Evolutionary conservation across 1,140 invertebrate species (phyloP), one percentile per base, ranked within the genome.

Genomic region (Nasonia longicornis): DNA sequence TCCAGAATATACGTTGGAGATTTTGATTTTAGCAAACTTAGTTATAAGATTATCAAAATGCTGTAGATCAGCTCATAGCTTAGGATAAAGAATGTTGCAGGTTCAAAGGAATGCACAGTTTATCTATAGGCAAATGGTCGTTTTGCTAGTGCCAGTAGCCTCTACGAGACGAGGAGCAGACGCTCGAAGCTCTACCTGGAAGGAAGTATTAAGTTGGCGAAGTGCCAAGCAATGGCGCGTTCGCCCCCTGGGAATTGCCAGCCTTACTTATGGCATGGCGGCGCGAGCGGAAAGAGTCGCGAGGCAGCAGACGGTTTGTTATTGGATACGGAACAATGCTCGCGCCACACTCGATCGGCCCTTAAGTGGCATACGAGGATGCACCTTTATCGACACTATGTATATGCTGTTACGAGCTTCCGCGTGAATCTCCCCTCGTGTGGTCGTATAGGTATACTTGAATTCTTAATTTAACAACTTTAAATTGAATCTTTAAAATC

Each of bases 61-160:
- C 31, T 35, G 31, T 35, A 35, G 31, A 3, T 35, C 31, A 35
- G 31, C 31, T 35, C 31, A 35, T 35, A 35, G 31, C 31, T 35
- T 35, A 42, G 38, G 10, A 42, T 8, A 42, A 42, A 42, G 38
- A 42, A 42, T 7, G 10, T 42, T 42, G 6, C 38, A 42, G 38
- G 38, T 69, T 85, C 83, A 84, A 84, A 83, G 31, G 81, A 80
- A 83, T 20, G 6, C 79, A 35, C 26, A 16, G 71, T 73, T 82
- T 85, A 84, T 84, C 83, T 80, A 85, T 83, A 84, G 80, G 74
- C 83, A 85, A 85, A 80, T 81, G 83, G 84, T 85, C 83, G 76
- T 63, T 79, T 82, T 80, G 76, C 82, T 82, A 80, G 83, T 78
- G 78, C 74, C 20, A n/a, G 52, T 58, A n/a, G 52, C 52, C 52